Evolutionary conservation across 1,140 invertebrate species (phyloP), one percentile per base, ranked within the genome.

Genomic region (Pogonomyrmex barbatus): DNA sequence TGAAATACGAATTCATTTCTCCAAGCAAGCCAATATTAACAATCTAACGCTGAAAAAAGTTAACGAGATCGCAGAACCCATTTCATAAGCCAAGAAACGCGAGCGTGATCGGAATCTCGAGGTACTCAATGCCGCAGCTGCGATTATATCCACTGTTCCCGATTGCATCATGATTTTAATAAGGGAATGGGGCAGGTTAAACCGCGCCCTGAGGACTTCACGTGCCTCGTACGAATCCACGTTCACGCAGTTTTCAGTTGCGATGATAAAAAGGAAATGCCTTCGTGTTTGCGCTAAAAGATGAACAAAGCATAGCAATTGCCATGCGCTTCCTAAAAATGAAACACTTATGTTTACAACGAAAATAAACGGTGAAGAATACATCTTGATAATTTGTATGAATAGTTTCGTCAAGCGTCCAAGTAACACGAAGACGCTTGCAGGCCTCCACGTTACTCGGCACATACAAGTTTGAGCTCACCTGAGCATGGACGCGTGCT

Each of bases 281-380:
- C 2, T 24, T 54, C 9, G 56, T 24, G 42, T 62, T 47, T 50
- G 56, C 14, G 24, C 63, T 10, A 68, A 2, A n/a, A 87, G 14
- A 71, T 12, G 52, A 73, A 68, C 86, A 24, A 24, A 50, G n/a
- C n/a, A n/a, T 14, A n/a, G 58, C 45, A 79, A 89, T 85, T 79
- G 81, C 79, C 58, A 17, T 4, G n/a, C 56, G 73, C 10, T 45
- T 33, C 9, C 5, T 39, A 3, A 52, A n/a, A 65, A 45, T 12
- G 54, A 9, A 17, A 17, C 5, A 36, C 42, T 86, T 50, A 83
- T 84, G 84, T 86, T 89, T 86, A 77, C 70, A 50, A 33, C 76
- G 77, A 76, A 89, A 89, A 84, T 86, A 86, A 86, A 82, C 47
- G 70, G 17, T 63, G 71, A 76, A 86, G 84, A 50, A 81, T 65